Conservation (phyloP, 2,888 invertebrate genomes). For the Drosophila barbarae region DNA sequence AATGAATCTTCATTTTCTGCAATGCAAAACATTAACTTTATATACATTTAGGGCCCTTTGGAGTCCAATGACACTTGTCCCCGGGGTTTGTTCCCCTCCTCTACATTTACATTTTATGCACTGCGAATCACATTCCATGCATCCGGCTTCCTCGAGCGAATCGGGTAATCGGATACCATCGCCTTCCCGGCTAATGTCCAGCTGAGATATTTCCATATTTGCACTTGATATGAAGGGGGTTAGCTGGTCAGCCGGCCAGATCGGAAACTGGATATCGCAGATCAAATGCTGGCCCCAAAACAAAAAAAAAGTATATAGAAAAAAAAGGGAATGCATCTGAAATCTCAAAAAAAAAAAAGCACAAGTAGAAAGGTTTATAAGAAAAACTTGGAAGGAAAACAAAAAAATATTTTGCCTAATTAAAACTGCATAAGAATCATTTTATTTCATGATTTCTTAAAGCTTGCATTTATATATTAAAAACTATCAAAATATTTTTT, state of each 20-base stretch:
- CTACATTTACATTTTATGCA: neutral
- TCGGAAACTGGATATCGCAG: conserved; percentile 19
- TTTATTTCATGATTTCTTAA: neutral
- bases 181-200: conserved; percentile 7
- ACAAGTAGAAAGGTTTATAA: neutral
- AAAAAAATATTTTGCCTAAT: neutral
- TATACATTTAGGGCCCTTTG: conserved; percentile 12
- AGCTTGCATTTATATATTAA: too few species aligned
- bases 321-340: conserved; percentile 1
- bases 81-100: neutral
- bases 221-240: conserved; percentile 22
- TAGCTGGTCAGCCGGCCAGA: conserved; percentile 26
- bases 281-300: conserved; percentile 8
- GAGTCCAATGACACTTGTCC: conserved; percentile 10
- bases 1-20: conserved; percentile 32
- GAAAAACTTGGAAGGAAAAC: neutral
- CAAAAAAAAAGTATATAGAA: neutral
- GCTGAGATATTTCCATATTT: conserved; percentile 15
- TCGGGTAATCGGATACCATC: conserved; percentile 27
- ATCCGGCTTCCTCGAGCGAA: conserved; percentile 23
- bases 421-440: neutral
- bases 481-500: neutral
- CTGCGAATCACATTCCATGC: conserved; percentile 9
- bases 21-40: neutral
- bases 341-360: neutral